Evolutionary conservation across 2,797 vertebrate genomes (phyloP).

Genomic region (Muraenolepis orangiensis): DNA sequence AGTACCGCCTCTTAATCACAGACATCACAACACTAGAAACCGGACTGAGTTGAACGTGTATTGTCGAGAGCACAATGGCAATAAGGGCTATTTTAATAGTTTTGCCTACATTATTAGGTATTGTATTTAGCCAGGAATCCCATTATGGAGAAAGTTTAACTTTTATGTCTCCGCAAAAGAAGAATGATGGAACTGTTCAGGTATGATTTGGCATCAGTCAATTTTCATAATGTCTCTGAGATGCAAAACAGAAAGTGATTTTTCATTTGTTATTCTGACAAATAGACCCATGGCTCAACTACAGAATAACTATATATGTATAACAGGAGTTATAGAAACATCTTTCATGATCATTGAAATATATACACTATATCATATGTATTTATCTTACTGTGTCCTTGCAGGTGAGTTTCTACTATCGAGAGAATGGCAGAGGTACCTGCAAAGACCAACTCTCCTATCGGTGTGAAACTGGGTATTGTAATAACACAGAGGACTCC

Average conservation of each 20-base stretch:
- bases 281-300: background rate
- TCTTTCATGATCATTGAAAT: background rate
- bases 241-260: background rate
- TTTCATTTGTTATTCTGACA: background rate
- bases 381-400: background rate
- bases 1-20: background rate
- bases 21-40: background rate
- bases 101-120: background rate
- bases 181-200: constrained; percentile 25
- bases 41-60: background rate
- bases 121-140: background rate
- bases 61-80: constrained; percentile 41
- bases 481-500: background rate
- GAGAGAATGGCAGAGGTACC: constrained; percentile 40
- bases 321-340: background rate
- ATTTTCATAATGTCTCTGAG: background rate
- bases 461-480: constrained; percentile 19
- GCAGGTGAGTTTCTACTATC: constrained; percentile 51
- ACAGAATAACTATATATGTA: background rate
- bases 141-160: constrained; percentile 59
- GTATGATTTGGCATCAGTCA: constrained; percentile 28
- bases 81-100: constrained; percentile 27
- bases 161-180: constrained; percentile 21
- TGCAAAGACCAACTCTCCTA: constrained; percentile 28
- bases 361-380: background rate